phyloP scores from a whole-genome alignment of 2,113 vertebrate genomes.

The Ibidorhyncha struthersii region DNA sequence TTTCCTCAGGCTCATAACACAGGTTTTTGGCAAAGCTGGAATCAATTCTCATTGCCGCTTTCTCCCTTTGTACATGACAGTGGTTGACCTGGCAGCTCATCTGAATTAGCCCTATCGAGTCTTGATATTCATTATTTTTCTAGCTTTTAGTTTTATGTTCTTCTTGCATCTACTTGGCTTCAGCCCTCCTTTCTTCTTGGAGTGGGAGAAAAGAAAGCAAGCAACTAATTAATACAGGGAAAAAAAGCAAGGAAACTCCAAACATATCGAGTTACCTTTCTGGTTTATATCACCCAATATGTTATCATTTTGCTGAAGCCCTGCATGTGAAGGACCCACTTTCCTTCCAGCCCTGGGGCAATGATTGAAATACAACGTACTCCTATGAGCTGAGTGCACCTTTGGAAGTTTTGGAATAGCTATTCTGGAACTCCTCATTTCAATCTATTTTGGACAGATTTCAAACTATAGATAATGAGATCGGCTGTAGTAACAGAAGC shows the following conservation, averaged over 20 bases:
- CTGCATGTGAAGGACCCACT: background rate
- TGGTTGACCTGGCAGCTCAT: background rate
- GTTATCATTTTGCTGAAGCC: constrained; percentile 16
- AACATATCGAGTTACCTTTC: background rate
- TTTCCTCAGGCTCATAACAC: background rate
- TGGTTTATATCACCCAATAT: constrained; percentile 20
- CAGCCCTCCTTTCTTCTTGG: background rate
- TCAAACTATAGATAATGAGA: constrained; percentile 7
- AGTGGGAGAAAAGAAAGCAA: background rate
- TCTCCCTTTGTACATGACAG: background rate
- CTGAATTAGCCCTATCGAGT: background rate
- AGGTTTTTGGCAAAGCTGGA: background rate
- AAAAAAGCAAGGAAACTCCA: background rate
- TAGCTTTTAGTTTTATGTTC: background rate
- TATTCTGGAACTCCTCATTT: constrained; percentile 24
- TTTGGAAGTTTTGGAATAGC: background rate
- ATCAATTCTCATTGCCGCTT: background rate
- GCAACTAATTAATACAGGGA: background rate
- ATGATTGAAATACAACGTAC: background rate
- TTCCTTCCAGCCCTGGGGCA: background rate
- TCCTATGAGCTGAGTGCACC: background rate
- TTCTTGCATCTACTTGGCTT: background rate
- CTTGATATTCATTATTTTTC: background rate
- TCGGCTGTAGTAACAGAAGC: background rate
- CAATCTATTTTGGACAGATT: background rate